These are phyloP conservation scores for Poliocrania exsul DNA, from an alignment of 2,797 vertebrate genomes.

Conservation along the genomic window DNA sequence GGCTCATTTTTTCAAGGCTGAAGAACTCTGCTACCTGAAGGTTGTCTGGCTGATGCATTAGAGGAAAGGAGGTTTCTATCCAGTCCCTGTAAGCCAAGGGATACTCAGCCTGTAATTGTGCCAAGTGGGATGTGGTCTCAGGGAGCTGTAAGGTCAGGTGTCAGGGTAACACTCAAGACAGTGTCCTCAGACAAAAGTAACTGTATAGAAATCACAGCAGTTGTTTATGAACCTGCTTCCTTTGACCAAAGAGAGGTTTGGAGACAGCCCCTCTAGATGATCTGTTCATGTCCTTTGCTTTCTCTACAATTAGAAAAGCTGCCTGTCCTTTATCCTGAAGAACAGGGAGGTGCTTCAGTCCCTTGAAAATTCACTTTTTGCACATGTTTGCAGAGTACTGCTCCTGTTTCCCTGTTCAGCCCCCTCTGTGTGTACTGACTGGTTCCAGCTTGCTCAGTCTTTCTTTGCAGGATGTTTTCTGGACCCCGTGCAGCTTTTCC, in stretches of 20 bases:
- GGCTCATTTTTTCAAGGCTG: neutral
- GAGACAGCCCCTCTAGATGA: neutral
- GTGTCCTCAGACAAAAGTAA: neutral
- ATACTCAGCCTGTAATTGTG: neutral
- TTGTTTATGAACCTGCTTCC: neutral
- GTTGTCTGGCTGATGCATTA: neutral
- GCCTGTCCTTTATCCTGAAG: neutral
- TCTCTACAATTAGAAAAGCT: neutral
- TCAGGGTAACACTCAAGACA: neutral
- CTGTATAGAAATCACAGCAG: neutral
- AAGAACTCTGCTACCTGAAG: neutral
- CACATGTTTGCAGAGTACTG: neutral
- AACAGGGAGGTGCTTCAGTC: neutral
- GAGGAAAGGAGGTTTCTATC: neutral
- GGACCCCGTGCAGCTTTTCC: neutral
- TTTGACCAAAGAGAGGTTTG: neutral
- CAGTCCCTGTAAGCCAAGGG: neutral
- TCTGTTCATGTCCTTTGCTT: neutral
- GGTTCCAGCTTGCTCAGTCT: neutral
- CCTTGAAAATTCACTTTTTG: neutral
- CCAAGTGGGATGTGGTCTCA: neutral
- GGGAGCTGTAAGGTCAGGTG: fast-evolving
- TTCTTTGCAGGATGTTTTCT: neutral
- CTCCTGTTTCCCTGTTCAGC: neutral
- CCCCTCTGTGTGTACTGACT: neutral